Base-by-base conservation (phyloP, 2,797 vertebrate species). In the Oreonectes daqikongensis region DNA sequence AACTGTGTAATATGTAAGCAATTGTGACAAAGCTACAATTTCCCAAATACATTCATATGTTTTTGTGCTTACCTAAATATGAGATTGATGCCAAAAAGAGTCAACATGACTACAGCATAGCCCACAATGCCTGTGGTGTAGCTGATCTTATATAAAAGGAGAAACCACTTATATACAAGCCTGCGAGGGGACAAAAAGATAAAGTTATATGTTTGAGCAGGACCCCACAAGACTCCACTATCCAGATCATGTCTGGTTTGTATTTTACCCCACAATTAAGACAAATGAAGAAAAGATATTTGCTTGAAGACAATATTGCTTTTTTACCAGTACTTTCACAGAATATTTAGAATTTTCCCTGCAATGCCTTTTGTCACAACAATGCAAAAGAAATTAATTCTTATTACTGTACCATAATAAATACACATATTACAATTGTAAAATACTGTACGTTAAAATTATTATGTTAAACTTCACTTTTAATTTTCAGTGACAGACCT, bases 141-240 rank as follows among this genome's bases (percentile, higher is more conserved):
- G 88, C 97, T 99, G 88, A 99, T 95, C 90, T 99, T 99, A 91
- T 99, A 99, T 83, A 99, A 94, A 0, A 99, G 92, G 8, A 99
- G 94, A 84, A 99, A 99, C 97, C 98, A 99, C 85, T 99, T 99
- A 85, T 99, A 99, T 82, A 99, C 98, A 91, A 99, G 88, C 90
- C 97, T 99, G 70, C 35, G 52, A 14, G 38, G 32, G 78, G 30
- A 75, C 30, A 30, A 48, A 68, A 7, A 55, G 35, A 79, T 8
- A 28, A 55, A 5, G 57, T 0, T 53, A 42, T 40, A 24, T 7
- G 1, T 2, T 18, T 20, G 18, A 50, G 8, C 11, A 1, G 2
- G 60, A 69, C 32, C 17, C 17, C 26, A 60, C 4, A 18, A 60
- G 3, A 18, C 9, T 2, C 8, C 8, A 57, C 4, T 7, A 26